Conservation (phyloP, 2,888 invertebrate genomes). For the Andrena marginata region DNA sequence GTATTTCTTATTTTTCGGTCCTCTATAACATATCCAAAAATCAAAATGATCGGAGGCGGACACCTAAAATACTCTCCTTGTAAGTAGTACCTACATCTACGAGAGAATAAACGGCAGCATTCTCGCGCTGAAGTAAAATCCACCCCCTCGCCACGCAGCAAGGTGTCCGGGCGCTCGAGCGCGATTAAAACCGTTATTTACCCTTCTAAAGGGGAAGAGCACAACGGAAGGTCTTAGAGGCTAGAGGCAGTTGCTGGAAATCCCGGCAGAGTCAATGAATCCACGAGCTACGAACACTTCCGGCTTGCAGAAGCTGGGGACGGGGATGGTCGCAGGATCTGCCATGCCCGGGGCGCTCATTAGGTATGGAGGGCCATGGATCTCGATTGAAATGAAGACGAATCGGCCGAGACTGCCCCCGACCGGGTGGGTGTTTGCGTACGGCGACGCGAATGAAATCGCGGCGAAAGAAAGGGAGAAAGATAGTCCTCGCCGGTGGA, state of each 20-base stretch:
- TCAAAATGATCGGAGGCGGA: too few species aligned
- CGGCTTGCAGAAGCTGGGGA: neutral
- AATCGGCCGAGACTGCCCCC: slow-evolving; percentile 79
- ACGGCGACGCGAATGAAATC: slow-evolving; percentile 33
- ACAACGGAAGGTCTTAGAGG: neutral
- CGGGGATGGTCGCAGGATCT: neutral
- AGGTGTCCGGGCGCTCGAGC: too few species aligned
- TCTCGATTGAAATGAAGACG: slow-evolving; percentile 82
- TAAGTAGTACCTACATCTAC: too few species aligned
- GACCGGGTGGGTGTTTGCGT: slow-evolving; percentile 36
- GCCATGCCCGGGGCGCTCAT: slow-evolving; percentile 73
- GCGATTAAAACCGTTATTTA: neutral
- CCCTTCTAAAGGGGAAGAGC: neutral
- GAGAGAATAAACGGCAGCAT: too few species aligned
- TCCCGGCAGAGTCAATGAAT: slow-evolving; percentile 35
- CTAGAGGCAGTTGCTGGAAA: neutral
- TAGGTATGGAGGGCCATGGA: slow-evolving; percentile 79
- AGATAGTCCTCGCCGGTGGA: slow-evolving; percentile 22
- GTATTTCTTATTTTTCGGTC: too few species aligned
- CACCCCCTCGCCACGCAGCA: too few species aligned
- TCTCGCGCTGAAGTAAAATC: too few species aligned
- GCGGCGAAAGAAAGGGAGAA: slow-evolving; percentile 23
- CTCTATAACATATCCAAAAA: too few species aligned
- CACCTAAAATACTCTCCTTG: too few species aligned
- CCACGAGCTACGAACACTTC: neutral